Base-by-base conservation (phyloP, 2,797 vertebrate species). In the Mormyrus proboscirostris region DNA sequence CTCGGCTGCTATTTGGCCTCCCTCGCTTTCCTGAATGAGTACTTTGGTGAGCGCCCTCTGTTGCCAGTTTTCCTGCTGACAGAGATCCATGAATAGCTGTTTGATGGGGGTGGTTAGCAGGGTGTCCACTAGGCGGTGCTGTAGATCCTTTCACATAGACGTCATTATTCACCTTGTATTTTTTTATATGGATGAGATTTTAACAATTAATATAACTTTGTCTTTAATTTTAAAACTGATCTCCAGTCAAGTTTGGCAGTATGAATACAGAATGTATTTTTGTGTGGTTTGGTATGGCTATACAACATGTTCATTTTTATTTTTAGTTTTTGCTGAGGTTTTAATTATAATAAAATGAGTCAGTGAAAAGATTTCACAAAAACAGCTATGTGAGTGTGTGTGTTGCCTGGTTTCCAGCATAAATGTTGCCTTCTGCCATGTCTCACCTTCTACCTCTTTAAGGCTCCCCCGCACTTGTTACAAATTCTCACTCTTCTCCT, bases 11-110 rank as follows among this genome's bases (percentile, higher is more conserved):
- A 99, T 92, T 94, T 99, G 90, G 97, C 98, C 92, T 99, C 98
- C 0, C 98, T 99, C 25, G 97, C 97, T 92, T 99, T 99, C 94
- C 97, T 99, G 90, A 99, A 98, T 89, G 98, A 98, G 90, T 99
- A 99, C 93, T 99, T 99, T 86, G 98, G 98, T 99, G 94, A 97
- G 97, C 95, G 38, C 41, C n/a, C 33, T 49, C 25, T 41, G 44
- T 4, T 57, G 22, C 44, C 84, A 84, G 16, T 49, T 16, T 19
- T 47, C 41, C 38, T 29, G 22, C 25, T 33, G 62, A 65, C 22
- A 29, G 62, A 69, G 62, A 29, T 8, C 16, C 33, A 44, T 65
- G 3, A 4, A 41, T 41, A 76, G 69, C 33, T 19, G 10, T 76
- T 38, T 19, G 14, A 76, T 76, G 6, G 2, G 69, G 29, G 69